Conservation (phyloP, 1,140 invertebrate genomes). For the Saxidomus purpurata region DNA sequence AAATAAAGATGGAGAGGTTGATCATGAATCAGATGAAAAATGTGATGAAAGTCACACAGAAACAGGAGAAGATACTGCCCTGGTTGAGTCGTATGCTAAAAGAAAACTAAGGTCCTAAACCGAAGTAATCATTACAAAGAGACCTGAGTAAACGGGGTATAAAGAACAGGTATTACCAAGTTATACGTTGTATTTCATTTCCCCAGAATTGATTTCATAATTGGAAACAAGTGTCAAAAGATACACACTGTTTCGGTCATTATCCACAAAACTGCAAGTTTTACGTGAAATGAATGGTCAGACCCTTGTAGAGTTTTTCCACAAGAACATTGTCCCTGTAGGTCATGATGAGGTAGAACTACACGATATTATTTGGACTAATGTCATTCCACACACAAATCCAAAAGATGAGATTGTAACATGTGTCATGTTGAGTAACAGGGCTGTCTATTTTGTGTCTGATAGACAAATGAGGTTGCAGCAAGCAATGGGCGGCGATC, state of each 20-base stretch:
- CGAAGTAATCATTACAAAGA: constrained; percentile 28
- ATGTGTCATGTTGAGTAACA: constrained; percentile 83
- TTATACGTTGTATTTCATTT: constrained; percentile 66
- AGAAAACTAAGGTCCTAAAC: constrained; percentile 45
- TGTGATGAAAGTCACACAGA: background rate
- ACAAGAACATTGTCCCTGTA: constrained; percentile 78
- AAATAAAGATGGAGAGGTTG: background rate
- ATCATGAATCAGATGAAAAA: background rate
- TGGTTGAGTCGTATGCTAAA: background rate
- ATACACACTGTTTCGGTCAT: constrained; percentile 70
- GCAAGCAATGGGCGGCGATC: constrained; percentile 70
- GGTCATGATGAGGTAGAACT: constrained; percentile 80
- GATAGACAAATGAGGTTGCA: constrained; percentile 71
- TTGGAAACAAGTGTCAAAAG: constrained; percentile 73
- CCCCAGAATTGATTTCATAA: constrained; percentile 70
- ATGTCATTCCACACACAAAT: constrained; percentile 81
- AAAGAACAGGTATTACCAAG: constrained; percentile 47
- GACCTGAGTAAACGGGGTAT: background rate
- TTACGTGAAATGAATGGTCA: constrained; percentile 78
- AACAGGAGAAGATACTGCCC: background rate
- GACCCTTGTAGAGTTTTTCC: constrained; percentile 81
- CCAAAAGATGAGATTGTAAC: constrained; percentile 81
- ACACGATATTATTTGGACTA: constrained; percentile 81
- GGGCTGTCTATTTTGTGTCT: constrained; percentile 82
- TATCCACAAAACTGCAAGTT: constrained; percentile 75